A percentile compares a stretch with the other conserved stretches of the same genome.
phyloP scores from a whole-genome alignment of 2,797 vertebrate species.

The Steatocranus sp. region DNA sequence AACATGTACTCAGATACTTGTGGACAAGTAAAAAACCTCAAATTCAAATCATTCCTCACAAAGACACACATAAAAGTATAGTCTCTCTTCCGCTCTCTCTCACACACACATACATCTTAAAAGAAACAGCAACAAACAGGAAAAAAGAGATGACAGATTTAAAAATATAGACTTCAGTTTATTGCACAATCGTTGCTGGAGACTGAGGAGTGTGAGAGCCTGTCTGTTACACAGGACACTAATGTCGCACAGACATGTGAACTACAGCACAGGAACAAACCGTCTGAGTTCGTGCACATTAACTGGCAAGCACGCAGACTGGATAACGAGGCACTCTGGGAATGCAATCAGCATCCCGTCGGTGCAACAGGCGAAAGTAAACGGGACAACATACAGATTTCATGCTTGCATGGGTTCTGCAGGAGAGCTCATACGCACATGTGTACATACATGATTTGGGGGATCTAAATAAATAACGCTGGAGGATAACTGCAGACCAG shows the following conservation, averaged over 20 bases:
- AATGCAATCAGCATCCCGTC: constrained; percentile 10
- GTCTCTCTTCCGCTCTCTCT: background rate
- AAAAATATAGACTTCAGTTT: constrained; percentile 84
- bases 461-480: constrained; percentile 10
- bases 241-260: constrained; percentile 30
- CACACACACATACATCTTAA: rapidly evolving
- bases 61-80: rapidly evolving
- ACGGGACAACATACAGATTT: background rate
- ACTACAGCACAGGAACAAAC: constrained; percentile 22
- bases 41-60: background rate
- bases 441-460: constrained; percentile 11
- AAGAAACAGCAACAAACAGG: background rate
- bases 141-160: constrained; percentile 45
- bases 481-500: constrained; percentile 12
- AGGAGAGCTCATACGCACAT: constrained; percentile 21
- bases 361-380: constrained; percentile 21
- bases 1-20: background rate
- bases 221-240: constrained; percentile 63
- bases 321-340: constrained; percentile 32
- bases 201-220: constrained; percentile 72
- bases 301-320: constrained; percentile 18
- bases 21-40: background rate
- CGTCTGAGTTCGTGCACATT: constrained; percentile 18
- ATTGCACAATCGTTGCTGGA: constrained; percentile 82
- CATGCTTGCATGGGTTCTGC: constrained; percentile 35